phyloP scores from a whole-genome alignment of 2,888 invertebrate species.

The Tetragonisca angustula region DNA sequence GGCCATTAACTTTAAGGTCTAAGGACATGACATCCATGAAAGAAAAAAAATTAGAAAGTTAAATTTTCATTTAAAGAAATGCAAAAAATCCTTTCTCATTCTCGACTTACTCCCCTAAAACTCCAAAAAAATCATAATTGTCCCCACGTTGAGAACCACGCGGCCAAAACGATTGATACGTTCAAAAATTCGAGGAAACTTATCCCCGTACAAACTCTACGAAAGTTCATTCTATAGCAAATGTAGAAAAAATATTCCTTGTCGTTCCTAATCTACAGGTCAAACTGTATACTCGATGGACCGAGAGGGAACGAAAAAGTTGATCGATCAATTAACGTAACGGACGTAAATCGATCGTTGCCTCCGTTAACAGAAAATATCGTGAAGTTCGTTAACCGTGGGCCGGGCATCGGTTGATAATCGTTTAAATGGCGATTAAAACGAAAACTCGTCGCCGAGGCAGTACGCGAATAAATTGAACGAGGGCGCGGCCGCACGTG shows the following conservation, averaged over 20 bases:
- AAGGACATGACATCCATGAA: no score
- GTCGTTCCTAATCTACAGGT: not conserved
- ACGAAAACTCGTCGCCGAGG: slow-evolving; percentile 16
- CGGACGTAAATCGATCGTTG: slow-evolving; percentile 8
- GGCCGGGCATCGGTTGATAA: slow-evolving; percentile 21
- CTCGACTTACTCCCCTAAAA: no score
- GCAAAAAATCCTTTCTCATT: no score
- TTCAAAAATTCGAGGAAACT: not conserved
- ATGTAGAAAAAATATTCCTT: not conserved
- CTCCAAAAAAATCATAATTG: no score
- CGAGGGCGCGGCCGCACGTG: slow-evolving; percentile 16
- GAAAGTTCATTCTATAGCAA: not conserved
- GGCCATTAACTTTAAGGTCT: no score
- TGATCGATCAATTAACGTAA: slow-evolving; percentile 14
- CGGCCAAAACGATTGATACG: not conserved
- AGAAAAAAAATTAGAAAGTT: no score
- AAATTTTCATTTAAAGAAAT: no score
- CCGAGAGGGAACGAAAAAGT: not conserved
- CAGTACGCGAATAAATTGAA: slow-evolving; percentile 37
- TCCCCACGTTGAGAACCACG: no score
- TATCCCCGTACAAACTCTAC: not conserved
- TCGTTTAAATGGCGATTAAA: slow-evolving; percentile 49
- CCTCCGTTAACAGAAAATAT: slow-evolving; percentile 17
- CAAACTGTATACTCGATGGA: no score
- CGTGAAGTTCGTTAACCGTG: slow-evolving; percentile 3